phyloP scores from a whole-genome alignment of 2,888 invertebrate species.

The Glyphotaelius pellucidus region DNA sequence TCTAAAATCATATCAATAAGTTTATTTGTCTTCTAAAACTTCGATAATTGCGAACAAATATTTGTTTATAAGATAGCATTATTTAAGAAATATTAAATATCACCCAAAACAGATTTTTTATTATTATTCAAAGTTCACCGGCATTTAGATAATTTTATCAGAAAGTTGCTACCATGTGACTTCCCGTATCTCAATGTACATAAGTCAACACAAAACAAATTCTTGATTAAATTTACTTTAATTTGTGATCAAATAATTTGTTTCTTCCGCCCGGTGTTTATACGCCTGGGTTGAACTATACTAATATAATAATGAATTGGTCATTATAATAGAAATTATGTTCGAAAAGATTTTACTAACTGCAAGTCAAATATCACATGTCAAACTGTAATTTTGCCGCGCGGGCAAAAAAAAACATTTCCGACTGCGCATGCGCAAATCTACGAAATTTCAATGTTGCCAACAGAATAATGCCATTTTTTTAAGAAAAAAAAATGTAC shows the following conservation, averaged over 20 bases:
- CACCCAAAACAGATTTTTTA: not conserved
- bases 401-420: too few species aligned
- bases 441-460: too few species aligned
- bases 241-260: not conserved
- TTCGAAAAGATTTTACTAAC: too few species aligned
- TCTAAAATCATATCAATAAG: not conserved
- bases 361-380: too few species aligned
- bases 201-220: not conserved
- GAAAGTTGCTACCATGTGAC: not conserved
- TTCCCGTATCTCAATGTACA: not conserved
- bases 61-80: too few species aligned
- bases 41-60: not conserved
- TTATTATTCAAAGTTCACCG: not conserved
- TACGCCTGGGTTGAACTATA: too few species aligned
- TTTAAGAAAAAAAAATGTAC: too few species aligned
- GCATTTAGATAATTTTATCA: not conserved
- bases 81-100: not conserved
- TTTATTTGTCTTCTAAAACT: not conserved
- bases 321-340: too few species aligned
- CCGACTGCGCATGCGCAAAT: too few species aligned
- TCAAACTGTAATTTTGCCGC: too few species aligned
- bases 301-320: too few species aligned
- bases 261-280: not conserved
- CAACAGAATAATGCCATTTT: too few species aligned
- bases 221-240: not conserved